phyloP scores from a whole-genome alignment of 2,888 invertebrate species.

The Scaptomyza parva region DNA sequence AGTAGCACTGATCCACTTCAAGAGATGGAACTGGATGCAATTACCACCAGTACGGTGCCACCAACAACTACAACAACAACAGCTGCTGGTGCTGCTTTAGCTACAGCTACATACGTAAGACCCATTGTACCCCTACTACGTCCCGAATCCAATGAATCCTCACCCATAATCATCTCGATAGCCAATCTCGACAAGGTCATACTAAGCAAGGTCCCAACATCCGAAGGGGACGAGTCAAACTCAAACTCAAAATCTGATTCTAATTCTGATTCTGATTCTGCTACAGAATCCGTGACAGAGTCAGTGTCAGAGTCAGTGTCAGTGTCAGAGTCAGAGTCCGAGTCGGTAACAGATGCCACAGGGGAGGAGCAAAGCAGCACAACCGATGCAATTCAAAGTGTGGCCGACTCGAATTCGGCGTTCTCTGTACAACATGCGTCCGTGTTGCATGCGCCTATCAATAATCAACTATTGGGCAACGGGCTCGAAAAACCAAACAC shows the following conservation, averaged over 20 bases:
- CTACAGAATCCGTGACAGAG: too few relatives aligned
- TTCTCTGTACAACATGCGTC: constrained; percentile 78
- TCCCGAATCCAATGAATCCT: constrained; percentile 85
- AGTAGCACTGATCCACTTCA: constrained; percentile 21
- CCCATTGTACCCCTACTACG: constrained; percentile 83
- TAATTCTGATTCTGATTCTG: not conserved
- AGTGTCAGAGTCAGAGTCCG: too few relatives aligned
- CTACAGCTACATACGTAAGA: constrained; percentile 78
- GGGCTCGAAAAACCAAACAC: constrained; percentile 10
- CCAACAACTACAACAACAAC: constrained; percentile 2
- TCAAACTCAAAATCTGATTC: not conserved
- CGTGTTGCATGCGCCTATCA: constrained; percentile 78
- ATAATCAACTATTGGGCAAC: constrained; percentile 15
- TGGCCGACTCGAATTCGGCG: constrained; percentile 76
- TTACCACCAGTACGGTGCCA: constrained; percentile 12
- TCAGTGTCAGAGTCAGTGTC: too few relatives aligned
- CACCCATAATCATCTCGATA: constrained; percentile 85
- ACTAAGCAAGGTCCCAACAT: constrained; percentile 83
- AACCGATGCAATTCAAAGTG: constrained; percentile 2
- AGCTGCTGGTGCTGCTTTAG: constrained; percentile 28
- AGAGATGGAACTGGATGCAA: not conserved
- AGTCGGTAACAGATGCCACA: constrained; percentile 22
- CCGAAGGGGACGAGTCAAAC: constrained; percentile 29
- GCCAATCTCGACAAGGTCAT: constrained; percentile 85
- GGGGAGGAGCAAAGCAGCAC: constrained; percentile 23